Evolutionary conservation across 2,113 vertebrate species (phyloP), one percentile per base, ranked within the genome.

Genomic region (Cephalopholis sonnerati): DNA sequence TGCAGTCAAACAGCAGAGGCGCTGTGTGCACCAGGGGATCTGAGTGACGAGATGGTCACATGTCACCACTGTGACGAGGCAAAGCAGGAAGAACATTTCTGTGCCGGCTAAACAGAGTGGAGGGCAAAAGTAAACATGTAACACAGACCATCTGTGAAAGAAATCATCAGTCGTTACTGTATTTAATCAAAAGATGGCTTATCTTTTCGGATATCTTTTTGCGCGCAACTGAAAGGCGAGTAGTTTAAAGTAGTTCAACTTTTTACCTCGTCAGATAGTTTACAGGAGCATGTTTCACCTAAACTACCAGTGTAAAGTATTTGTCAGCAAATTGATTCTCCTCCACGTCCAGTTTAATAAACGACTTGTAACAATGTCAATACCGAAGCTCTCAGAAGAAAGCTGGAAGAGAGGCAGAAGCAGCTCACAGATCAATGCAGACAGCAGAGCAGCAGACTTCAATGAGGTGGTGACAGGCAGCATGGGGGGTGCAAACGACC

Each of bases 1-100:
- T 25, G 71, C 58, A 65, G 65, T 29, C 5, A 5, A 61, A n/a
- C 91, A 89, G 81, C 61, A 90, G 92, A 69, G 93, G 92, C 92
- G 91, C 91, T 88, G 87, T 87, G 51, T 2, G 58, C 25, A 8
- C 22, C 53, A 8, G 2, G 1, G 48, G 25, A n/a, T 39, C 44
- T 2, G 22, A 39, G 48, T 74, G 4, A 59, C 15, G 25, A 61
- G 25, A 0, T 2, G 75, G 77, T 92, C 89, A 91, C 91, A 57
- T 89, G 90, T 68, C 77, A 78, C 50, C 48, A 7, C 1, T 8
- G 86, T 85, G 84, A 90, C 82, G 53, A 51, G 9, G 10, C 79
- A 65, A 64, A 87, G 0, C 22, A 83, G 91, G 91, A 94, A 94
- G 89, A 86, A 3, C 13, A 0, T 5, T 29, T 8, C 0, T n/a